phyloP scores from a whole-genome alignment of 2,797 vertebrate genomes.

The Tokudaia muenninki region DNA sequence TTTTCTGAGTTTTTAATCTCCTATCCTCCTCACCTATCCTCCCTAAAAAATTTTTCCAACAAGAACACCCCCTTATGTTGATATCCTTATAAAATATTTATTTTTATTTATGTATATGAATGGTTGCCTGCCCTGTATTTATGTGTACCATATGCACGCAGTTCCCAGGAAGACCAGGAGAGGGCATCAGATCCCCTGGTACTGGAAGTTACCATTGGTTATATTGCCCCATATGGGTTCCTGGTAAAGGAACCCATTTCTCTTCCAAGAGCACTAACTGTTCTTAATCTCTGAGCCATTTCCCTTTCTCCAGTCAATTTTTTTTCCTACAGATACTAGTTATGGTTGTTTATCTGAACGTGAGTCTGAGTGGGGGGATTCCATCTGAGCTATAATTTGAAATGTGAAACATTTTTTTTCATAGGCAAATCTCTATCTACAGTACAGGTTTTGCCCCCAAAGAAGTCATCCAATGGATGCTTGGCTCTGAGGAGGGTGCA shows the following conservation, averaged over 20 bases:
- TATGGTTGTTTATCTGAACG: not conserved
- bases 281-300: not conserved
- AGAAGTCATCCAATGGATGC: conserved; percentile 1
- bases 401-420: conserved; percentile 42
- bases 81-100: not conserved
- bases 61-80: too few species aligned
- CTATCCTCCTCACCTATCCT: not conserved
- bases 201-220: not conserved
- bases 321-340: not conserved
- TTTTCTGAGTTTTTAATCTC: not conserved
- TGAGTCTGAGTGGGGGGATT: not conserved
- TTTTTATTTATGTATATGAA: not conserved
- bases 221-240: too few species aligned
- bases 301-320: not conserved
- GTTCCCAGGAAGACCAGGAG: not conserved
- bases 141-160: not conserved
- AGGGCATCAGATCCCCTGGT: not conserved
- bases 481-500: not conserved
- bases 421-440: not conserved
- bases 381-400: conserved; percentile 11
- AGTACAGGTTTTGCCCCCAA: conserved; percentile 19
- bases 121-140: not conserved
- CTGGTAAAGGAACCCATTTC: not conserved
- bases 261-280: not conserved
- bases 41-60: not conserved